Evolutionary conservation across 2,888 invertebrate genomes (phyloP).

Genomic region (Pammene fasciana): DNA sequence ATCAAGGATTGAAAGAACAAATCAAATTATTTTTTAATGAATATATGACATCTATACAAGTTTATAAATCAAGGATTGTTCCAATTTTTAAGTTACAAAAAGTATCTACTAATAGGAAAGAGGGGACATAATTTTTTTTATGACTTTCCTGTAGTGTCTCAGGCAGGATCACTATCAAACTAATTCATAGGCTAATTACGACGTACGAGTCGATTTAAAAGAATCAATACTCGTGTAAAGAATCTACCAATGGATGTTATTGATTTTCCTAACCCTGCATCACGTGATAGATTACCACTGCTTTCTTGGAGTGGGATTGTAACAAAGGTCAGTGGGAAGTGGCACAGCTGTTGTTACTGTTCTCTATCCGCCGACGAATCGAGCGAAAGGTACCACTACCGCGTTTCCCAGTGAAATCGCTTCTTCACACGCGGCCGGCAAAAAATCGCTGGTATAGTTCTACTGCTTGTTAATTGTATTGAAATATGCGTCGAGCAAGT

Average conservation of each 20-base stretch:
- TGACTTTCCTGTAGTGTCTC: no score
- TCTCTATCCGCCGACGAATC: conserved; percentile 72
- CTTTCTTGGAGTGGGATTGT: conserved; percentile 61
- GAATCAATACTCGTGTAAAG: no score
- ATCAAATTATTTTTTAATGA: no score
- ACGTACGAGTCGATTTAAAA: no score
- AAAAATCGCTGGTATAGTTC: conserved; percentile 65
- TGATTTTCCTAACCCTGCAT: conserved; percentile 37
- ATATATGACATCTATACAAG: no score
- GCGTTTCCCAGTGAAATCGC: conserved; percentile 78
- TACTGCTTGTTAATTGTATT: conserved; percentile 70
- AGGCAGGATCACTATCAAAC: no score
- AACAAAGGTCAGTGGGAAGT: conserved; percentile 80
- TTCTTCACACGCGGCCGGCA: conserved; percentile 71
- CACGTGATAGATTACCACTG: conserved; percentile 43
- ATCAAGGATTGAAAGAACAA: no score
- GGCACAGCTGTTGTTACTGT: conserved; percentile 73
- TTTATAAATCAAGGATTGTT: no score
- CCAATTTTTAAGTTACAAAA: no score
- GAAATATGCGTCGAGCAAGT: conserved; percentile 64
- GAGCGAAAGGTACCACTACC: conserved; percentile 77
- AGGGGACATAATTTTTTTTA: no score
- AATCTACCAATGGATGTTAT: conserved; percentile 10
- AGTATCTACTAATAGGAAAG: no score
- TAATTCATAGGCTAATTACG: no score